Base-by-base conservation (phyloP, 2,888 invertebrate species). In the Metellina segmentata region DNA sequence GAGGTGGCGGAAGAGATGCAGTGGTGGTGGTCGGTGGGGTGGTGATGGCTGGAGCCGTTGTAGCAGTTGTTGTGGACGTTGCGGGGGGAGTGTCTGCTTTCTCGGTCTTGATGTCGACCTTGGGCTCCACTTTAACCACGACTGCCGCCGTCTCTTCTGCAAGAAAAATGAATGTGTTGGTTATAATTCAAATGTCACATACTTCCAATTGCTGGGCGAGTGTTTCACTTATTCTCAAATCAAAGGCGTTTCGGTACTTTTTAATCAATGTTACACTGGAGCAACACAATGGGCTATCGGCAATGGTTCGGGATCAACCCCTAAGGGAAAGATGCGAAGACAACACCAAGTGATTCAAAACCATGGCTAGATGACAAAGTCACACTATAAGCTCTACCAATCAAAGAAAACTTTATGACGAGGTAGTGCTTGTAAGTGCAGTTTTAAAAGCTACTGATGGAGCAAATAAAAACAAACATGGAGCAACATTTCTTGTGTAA, bases 51-150 rank as follows among this genome's bases (percentile, higher is more conserved):
- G 85, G 19, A 13, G 75, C 69, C 16, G 83, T n/a, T 7, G 87
- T n/a, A 9, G 81, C 20, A 71, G 77, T 13, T 69, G 83, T 53
- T 4, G 81, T 72, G 11, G 88, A n/a, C 20, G 82, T 11, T 7
- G 85, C 53, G 13, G 85, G 75, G 6, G 87, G 83, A 7, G 89
- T 83, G 11, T 93, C 89, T 11, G 52, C 70, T 61, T 91, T 93
- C 52, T 91, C 93, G 19, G 79, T 81, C 78, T 91, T 91, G 13
- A 92, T 79, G 49, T 91, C 93, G 4, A 72, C 74, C 51, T 90
- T 90, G 7, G 34, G 53, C 34, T 93, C 90, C 11, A 51, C 16
- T 78, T 89, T 90, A 2, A 85, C 85, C 11, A 83, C 20, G 11
- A 85, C 85, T 13, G 13, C 13, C 7, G 61, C 9, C 9, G 61